Evolutionary conservation across 2,888 invertebrate species (phyloP).

Genomic region (Incurvaria masculella): DNA sequence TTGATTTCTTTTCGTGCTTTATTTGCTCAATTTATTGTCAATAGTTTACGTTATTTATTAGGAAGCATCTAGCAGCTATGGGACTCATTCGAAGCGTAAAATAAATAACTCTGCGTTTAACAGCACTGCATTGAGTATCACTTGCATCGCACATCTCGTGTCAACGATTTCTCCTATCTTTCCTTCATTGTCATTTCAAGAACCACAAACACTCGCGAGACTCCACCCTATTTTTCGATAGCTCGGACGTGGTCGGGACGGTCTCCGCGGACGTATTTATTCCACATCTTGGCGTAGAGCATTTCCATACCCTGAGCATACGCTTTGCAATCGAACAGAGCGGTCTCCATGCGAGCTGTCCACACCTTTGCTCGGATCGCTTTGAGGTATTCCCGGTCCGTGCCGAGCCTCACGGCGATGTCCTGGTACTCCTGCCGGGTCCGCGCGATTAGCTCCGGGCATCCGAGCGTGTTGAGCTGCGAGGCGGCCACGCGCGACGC

Average conservation of each 20-base stretch:
- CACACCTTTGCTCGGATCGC: conserved; percentile 94
- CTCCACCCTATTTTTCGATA: conserved; percentile 33
- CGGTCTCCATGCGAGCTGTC: conserved; percentile 86
- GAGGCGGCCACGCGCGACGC: conserved; percentile 90
- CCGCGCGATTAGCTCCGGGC: conserved; percentile 92
- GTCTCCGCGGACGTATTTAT: conserved; percentile 71
- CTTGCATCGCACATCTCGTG: too few species aligned
- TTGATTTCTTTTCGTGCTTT: too few species aligned
- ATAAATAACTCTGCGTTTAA: too few species aligned
- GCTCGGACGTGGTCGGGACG: conserved; percentile 76
- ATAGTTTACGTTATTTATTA: too few species aligned
- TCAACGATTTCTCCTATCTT: too few species aligned
- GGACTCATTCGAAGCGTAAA: too few species aligned
- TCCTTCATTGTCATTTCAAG: too few species aligned
- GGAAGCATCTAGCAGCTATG: too few species aligned
- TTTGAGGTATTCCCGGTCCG: conserved; percentile 63
- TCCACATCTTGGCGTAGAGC: conserved; percentile 91
- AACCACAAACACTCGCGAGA: too few species aligned
- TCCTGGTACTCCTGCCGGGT: conserved; percentile 93
- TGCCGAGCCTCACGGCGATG: conserved; percentile 92
- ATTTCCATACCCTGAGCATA: conserved; percentile 92
- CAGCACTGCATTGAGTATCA: too few species aligned
- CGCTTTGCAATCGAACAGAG: conserved; percentile 90
- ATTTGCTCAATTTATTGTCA: too few species aligned
- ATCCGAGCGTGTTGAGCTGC: conserved; percentile 92